Conservation (phyloP, 2,888 invertebrate genomes). For the Heliconius cydno region DNA sequence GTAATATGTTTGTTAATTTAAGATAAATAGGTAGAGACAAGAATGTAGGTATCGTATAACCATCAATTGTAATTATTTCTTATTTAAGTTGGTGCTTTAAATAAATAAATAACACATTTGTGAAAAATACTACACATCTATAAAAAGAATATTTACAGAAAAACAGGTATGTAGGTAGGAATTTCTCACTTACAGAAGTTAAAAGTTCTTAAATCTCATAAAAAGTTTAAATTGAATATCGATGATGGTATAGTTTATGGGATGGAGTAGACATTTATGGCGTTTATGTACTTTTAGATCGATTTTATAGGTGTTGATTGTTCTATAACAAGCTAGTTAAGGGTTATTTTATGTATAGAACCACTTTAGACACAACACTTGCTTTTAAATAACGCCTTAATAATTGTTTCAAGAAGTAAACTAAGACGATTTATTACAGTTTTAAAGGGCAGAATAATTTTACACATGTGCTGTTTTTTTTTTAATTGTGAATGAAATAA, state of each 20-base stretch:
- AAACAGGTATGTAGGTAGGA: neutral
- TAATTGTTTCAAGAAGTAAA: neutral
- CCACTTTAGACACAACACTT: neutral
- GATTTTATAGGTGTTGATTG: slow-evolving; percentile 20
- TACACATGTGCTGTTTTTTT: neutral
- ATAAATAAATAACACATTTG: too few relatives aligned
- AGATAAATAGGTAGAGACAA: neutral
- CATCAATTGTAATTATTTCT: neutral
- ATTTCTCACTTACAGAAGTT: neutral
- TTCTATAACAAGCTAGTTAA: slow-evolving; percentile 13
- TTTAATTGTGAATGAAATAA: slow-evolving; percentile 5
- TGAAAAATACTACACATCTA: too few relatives aligned
- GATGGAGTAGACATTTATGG: neutral
- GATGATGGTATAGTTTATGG: slow-evolving; percentile 2
- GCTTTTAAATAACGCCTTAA: slow-evolving; percentile 9
- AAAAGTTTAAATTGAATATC: slow-evolving; percentile 17
- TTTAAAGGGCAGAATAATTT: slow-evolving; percentile 21
- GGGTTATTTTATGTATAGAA: neutral
- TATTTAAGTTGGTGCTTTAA: too few relatives aligned
- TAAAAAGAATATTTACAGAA: too few relatives aligned
- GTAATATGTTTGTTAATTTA: neutral
- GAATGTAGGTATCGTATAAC: neutral
- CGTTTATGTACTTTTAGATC: slow-evolving; percentile 5
- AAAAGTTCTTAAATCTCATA: slow-evolving; percentile 1
- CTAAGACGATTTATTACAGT: slow-evolving; percentile 12